Conservation (phyloP, 2,113 vertebrate genomes). For the Alethe diademata region DNA sequence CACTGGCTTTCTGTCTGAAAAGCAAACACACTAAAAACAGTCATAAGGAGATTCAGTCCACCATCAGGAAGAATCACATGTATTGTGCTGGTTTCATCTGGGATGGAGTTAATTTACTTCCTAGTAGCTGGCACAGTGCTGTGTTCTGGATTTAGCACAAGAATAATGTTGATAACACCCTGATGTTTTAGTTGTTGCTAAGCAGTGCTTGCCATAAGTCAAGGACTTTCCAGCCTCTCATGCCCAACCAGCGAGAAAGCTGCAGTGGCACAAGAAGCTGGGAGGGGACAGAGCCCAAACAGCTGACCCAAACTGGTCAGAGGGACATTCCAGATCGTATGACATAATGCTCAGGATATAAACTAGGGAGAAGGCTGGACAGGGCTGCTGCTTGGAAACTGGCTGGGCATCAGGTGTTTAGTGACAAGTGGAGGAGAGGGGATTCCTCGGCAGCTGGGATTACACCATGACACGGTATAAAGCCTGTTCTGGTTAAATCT, state of each 20-base stretch:
- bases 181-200: background rate
- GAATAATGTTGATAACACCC: background rate
- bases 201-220: background rate
- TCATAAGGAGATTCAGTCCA: background rate
- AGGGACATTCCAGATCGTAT: background rate
- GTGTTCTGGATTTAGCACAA: background rate
- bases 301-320: background rate
- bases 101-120: background rate
- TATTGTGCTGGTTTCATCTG: background rate
- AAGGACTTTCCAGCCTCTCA: background rate
- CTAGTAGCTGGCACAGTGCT: background rate
- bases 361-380: background rate
- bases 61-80: background rate
- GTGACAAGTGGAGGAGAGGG: background rate
- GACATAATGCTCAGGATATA: background rate
- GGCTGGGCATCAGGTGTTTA: background rate
- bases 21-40: background rate
- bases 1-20: background rate
- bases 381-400: background rate
- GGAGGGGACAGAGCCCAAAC: background rate
- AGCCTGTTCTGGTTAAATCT: background rate
- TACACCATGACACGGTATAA: rapidly evolving
- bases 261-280: background rate
- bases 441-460: background rate
- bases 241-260: background rate